phyloP scores from a whole-genome alignment of 2,113 vertebrate species.

The Corvus moneduloides region DNA sequence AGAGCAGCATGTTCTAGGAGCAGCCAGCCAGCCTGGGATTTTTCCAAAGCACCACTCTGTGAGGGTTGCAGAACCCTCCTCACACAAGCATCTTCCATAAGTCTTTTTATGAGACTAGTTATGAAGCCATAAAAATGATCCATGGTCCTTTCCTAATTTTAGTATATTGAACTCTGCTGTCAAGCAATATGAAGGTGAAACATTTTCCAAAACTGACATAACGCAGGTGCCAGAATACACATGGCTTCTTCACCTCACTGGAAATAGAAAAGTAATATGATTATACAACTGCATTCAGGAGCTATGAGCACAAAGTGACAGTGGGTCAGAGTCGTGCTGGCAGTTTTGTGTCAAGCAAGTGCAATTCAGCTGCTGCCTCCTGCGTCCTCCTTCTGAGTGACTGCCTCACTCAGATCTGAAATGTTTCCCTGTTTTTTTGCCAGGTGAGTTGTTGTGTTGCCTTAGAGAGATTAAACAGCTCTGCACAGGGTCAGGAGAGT shows the following conservation, averaged over 20 bases:
- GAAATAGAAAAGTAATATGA: neutral
- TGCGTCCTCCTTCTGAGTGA: neutral
- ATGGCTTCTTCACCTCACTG: neutral
- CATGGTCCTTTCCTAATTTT: neutral
- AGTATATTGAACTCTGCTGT: neutral
- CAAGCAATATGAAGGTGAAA: neutral
- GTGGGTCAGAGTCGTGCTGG: rapidly evolving
- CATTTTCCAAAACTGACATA: neutral
- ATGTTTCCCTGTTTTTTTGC: neutral
- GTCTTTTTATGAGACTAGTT: neutral
- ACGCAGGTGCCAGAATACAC: neutral
- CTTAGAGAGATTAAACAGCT: neutral
- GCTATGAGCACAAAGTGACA: neutral
- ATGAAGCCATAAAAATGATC: neutral
- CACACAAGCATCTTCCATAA: neutral
- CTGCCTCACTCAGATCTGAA: neutral
- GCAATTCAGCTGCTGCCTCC: neutral
- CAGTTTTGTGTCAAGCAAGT: neutral
- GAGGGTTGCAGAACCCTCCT: neutral
- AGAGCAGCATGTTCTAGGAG: neutral
- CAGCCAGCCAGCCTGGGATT: neutral
- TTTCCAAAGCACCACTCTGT: neutral
- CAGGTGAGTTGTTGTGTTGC: neutral
- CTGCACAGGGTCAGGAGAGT: neutral
- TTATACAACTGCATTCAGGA: neutral